Conservation (phyloP, 2,888 invertebrate genomes). For the Orchestes rusci region DNA sequence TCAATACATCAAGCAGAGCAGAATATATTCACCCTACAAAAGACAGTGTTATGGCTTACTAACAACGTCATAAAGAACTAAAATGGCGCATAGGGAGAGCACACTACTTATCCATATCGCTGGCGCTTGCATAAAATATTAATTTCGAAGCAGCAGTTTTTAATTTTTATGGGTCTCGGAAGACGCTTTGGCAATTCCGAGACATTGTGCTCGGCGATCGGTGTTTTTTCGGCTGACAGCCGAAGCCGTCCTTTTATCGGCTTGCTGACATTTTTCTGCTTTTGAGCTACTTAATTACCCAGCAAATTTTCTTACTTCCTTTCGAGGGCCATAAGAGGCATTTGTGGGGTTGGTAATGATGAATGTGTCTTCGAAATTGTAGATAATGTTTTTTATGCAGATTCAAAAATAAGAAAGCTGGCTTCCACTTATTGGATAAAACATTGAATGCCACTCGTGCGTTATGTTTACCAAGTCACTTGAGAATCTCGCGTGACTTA, state of each 20-base stretch:
- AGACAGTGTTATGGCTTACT: slow-evolving; percentile 13
- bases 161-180: slow-evolving; percentile 34
- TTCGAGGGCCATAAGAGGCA: too few relatives aligned
- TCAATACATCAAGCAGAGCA: too few relatives aligned
- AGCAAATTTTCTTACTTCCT: slow-evolving; percentile 36
- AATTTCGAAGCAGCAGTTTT: slow-evolving; percentile 25
- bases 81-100: slow-evolving; percentile 5
- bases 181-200: slow-evolving; percentile 31
- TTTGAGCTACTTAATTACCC: slow-evolving; percentile 45
- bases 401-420: too few relatives aligned
- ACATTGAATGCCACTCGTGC: too few relatives aligned
- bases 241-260: slow-evolving; percentile 46
- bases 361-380: too few relatives aligned
- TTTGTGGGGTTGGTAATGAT: too few relatives aligned
- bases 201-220: slow-evolving; percentile 23
- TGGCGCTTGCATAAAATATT: slow-evolving; percentile 23
- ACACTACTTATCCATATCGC: slow-evolving; percentile 21
- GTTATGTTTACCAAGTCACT: too few relatives aligned
- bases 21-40: too few relatives aligned
- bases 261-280: slow-evolving; percentile 47
- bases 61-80: slow-evolving; percentile 13
- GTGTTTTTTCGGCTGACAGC: slow-evolving; percentile 19
- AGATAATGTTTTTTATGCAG: too few relatives aligned
- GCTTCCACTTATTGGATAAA: too few relatives aligned
- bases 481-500: too few relatives aligned